Evolutionary conservation across 2,888 invertebrate genomes (phyloP).

Genomic region (Meteorus cinctellus): DNA sequence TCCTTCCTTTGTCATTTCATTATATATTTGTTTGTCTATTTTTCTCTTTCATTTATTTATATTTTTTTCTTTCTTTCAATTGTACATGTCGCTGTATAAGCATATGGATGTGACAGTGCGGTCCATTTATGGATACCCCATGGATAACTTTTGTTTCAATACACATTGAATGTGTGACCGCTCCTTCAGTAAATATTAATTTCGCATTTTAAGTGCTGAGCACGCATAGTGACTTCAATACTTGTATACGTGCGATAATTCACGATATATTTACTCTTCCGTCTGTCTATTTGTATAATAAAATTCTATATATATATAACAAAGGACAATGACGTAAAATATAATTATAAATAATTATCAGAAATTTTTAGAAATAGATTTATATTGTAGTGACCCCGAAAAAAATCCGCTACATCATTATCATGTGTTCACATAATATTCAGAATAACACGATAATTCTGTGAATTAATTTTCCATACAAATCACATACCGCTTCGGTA

Average conservation of each 20-base stretch:
- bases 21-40: neutral
- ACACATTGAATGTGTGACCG: neutral
- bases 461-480: slow-evolving; percentile 27
- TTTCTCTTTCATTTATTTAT: neutral
- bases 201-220: slow-evolving; percentile 2
- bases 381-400: slow-evolving; percentile 13
- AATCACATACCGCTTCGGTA: neutral
- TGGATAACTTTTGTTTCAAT: neutral
- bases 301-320: neutral
- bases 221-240: slow-evolving; percentile 18
- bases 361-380: neutral
- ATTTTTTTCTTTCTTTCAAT: neutral
- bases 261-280: slow-evolving; percentile 9
- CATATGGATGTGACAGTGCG: neutral
- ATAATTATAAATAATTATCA: neutral
- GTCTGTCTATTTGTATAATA: neutral
- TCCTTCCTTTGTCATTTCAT: neutral
- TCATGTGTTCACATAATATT: slow-evolving; percentile 18
- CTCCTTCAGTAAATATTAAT: slow-evolving; percentile 17
- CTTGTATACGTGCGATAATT: slow-evolving; percentile 14
- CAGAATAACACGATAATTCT: slow-evolving; percentile 24
- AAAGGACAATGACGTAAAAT: no score
- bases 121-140: slow-evolving; percentile 4
- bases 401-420: slow-evolving; percentile 26
- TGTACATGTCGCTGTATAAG: neutral